These are phyloP conservation scores for Coenonympha arcania DNA, from an alignment of 2,888 invertebrate species.

Conservation along the genomic window DNA sequence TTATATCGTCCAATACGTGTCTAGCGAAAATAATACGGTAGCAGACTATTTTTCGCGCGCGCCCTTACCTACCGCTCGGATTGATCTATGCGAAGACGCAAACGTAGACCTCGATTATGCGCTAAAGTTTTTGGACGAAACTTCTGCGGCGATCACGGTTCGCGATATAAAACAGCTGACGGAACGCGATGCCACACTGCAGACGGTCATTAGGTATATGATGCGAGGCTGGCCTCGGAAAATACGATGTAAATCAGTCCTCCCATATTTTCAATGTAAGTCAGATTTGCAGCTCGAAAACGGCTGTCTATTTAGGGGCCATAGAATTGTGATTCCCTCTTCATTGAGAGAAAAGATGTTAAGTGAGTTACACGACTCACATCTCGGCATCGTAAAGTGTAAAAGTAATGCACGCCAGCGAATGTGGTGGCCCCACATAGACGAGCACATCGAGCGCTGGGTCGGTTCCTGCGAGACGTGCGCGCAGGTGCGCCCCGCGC, in stretches of 20 bases:
- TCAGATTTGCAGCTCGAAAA: constrained; percentile 20
- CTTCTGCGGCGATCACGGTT: constrained; percentile 7
- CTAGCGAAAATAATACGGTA: constrained; percentile 14
- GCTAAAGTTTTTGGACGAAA: background rate
- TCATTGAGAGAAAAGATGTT: constrained; percentile 2
- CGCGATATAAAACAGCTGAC: background rate
- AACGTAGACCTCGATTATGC: background rate
- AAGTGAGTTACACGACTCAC: background rate
- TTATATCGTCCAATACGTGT: background rate
- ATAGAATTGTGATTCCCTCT: constrained; percentile 22
- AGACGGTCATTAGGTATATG: constrained; percentile 25
- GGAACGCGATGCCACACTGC: background rate
- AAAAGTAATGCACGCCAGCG: background rate
- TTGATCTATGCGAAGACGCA: no score
- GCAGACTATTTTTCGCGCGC: no score
- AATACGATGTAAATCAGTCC: constrained; percentile 6
- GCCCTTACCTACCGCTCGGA: constrained; percentile 10
- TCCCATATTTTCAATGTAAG: constrained; percentile 26
- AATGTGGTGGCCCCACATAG: background rate
- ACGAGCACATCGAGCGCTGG: background rate
- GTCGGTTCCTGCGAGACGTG: background rate
- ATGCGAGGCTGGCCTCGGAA: constrained; percentile 26
- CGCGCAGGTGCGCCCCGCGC: constrained; percentile 6
- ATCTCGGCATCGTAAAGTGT: background rate
- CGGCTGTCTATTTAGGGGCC: constrained; percentile 13